A percentile compares a stretch with the other conserved stretches of the same genome.
phyloP scores from a whole-genome alignment of 2,113 vertebrate species.

The Serilophus lunatus region DNA sequence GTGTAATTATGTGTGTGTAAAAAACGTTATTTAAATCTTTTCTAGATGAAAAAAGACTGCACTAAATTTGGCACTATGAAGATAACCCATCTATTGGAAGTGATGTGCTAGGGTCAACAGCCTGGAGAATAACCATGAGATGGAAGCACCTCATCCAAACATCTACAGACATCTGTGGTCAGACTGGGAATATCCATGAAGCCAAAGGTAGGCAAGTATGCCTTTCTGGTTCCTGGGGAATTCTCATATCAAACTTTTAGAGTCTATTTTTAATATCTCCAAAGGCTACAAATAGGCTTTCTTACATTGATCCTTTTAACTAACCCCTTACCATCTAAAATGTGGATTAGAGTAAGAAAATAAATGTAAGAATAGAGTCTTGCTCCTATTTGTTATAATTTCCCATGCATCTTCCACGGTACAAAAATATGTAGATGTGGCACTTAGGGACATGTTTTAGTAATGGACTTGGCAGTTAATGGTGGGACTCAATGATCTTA shows the following conservation, averaged over 20 bases:
- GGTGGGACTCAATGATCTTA: not conserved
- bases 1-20: no score
- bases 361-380: not conserved
- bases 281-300: not conserved
- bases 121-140: not conserved
- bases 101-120: not conserved
- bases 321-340: not conserved
- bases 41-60: not conserved
- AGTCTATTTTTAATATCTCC: not conserved
- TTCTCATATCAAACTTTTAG: not conserved
- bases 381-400: not conserved
- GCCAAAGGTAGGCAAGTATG: not conserved
- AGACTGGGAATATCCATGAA: not conserved
- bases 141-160: not conserved
- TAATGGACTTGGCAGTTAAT: not conserved
- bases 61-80: not conserved
- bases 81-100: not conserved
- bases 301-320: not conserved
- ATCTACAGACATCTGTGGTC: not conserved
- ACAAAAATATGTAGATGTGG: not conserved
- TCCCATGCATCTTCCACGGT: not conserved
- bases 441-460: not conserved
- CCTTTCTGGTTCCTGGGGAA: not conserved
- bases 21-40: not conserved
- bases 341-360: not conserved